Evolutionary conservation across 2,888 invertebrate genomes (phyloP), one percentile per base, ranked within the genome.

Genomic region (Diloba caeruleocephala): DNA sequence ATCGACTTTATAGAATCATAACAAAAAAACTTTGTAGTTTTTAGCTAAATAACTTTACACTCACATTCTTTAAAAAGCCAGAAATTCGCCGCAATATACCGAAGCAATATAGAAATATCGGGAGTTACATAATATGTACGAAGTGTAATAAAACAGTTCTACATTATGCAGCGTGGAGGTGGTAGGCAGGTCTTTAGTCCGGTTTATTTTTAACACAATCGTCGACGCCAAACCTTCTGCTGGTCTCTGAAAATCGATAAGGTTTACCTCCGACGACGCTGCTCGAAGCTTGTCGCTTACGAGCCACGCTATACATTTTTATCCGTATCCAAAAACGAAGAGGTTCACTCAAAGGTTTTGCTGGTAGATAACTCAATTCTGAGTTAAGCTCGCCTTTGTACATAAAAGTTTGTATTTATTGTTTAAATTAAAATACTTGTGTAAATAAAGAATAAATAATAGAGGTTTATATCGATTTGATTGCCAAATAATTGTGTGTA

Each of bases 201-300:
- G 72, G 78, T 79, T 76, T 81, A 82, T 78, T 79, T 79, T 79
- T 78, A 65, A 64, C 49, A 69, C 68, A 55, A 54, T 53, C 59
- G 55, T 57, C 57, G 38, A 33, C 61, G 51, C 58, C 37, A 45
- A 39, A 61, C 55, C 72, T 71, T 42, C 49, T 55, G 39, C 25
- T 56, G 42, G 46, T 46, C 58, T 50, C 74, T 71, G 71, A 79
- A 82, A 82, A 85, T 84, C 85, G 74, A 85, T 85, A 81, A 73
- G 76, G 78, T 67, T 71, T 58, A 59, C 57, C 62, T 61, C 51
- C 42, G 29, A 59, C 60, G 39, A 53, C 33, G 38, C 34, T 44
- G 33, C 14, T 42, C 31, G 34, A 25, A 17, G 42, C 23, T 38
- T 15, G 33, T 13, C 37, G 52, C 17, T n/a, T n/a, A n/a, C n/a